Evolutionary conservation across 2,888 invertebrate species (phyloP).

Genomic region (Lithophane socia): DNA sequence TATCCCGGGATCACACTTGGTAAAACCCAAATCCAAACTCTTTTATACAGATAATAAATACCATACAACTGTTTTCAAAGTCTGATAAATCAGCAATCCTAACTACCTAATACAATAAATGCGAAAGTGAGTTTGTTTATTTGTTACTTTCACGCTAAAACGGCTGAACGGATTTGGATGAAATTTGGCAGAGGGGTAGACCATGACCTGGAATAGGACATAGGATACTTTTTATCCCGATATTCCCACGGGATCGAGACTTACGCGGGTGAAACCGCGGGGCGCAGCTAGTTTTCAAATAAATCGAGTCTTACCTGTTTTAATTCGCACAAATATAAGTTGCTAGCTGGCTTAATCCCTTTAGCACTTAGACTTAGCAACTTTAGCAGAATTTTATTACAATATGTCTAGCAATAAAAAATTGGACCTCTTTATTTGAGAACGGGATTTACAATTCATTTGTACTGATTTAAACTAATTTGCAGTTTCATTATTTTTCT

Average conservation of each 20-base stretch:
- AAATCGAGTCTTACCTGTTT: conserved; percentile 1
- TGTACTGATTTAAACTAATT: conserved; percentile 1
- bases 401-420: not conserved
- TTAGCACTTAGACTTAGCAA: not conserved
- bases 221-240: too few species aligned
- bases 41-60: not conserved
- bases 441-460: not conserved
- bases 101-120: too few species aligned
- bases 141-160: too few species aligned
- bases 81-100: not conserved
- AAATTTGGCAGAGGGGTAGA: too few species aligned
- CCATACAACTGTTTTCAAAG: conserved; percentile 2
- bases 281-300: not conserved
- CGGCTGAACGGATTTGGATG: too few species aligned
- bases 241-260: too few species aligned
- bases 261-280: too few species aligned
- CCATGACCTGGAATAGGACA: too few species aligned
- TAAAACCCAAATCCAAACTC: conserved; percentile 8
- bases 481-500: conserved; percentile 12
- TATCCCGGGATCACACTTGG: not conserved
- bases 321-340: conserved; percentile 6
- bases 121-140: too few species aligned
- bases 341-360: not conserved
- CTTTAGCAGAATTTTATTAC: not conserved
- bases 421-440: conserved; percentile 14